Conservation (phyloP, 2,113 vertebrate genomes). For the Lasiurus borealis region DNA sequence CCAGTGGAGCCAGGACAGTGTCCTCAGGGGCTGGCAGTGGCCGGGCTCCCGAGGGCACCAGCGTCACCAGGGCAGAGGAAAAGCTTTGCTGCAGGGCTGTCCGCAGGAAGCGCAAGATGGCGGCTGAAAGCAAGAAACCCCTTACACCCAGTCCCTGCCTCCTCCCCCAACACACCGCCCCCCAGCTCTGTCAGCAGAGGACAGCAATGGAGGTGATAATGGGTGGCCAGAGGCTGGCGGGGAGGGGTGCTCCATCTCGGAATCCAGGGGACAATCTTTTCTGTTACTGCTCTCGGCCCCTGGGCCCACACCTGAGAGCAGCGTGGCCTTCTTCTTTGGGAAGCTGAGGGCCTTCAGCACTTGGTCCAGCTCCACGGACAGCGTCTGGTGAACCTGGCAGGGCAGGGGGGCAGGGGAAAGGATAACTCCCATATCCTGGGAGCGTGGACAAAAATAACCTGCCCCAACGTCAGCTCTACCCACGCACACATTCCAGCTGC, state of each 20-base stretch:
- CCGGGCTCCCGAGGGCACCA: constrained; percentile 75
- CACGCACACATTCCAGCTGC: too few relatives aligned
- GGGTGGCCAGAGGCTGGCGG: background rate
- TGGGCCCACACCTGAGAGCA: constrained; percentile 90
- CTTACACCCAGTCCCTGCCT: constrained; percentile 49
- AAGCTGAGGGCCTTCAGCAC: constrained; percentile 89
- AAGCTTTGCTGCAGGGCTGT: constrained; percentile 90
- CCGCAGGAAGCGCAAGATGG: constrained; percentile 92
- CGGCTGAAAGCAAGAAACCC: constrained; percentile 85
- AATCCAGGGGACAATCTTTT: background rate
- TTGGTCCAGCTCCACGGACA: constrained; percentile 90
- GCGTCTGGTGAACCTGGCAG: constrained; percentile 90
- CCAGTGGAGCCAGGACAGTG: constrained; percentile 89
- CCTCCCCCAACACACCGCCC: background rate
- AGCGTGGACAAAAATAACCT: background rate
- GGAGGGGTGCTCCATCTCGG: background rate
- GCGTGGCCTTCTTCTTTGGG: constrained; percentile 88
- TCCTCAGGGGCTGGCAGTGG: constrained; percentile 84
- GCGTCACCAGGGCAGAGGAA: constrained; percentile 88
- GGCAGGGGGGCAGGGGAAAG: background rate
- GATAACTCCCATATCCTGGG: background rate
- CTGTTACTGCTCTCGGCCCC: background rate
- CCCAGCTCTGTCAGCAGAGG: background rate
- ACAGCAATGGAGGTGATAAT: background rate
- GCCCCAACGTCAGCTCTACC: background rate